Percentiles rank a stretch among this genome's conserved stretches.
phyloP scores from a whole-genome alignment of 64 coral and sea anemone species.

The Hydrozoanthus tunicans region DNA sequence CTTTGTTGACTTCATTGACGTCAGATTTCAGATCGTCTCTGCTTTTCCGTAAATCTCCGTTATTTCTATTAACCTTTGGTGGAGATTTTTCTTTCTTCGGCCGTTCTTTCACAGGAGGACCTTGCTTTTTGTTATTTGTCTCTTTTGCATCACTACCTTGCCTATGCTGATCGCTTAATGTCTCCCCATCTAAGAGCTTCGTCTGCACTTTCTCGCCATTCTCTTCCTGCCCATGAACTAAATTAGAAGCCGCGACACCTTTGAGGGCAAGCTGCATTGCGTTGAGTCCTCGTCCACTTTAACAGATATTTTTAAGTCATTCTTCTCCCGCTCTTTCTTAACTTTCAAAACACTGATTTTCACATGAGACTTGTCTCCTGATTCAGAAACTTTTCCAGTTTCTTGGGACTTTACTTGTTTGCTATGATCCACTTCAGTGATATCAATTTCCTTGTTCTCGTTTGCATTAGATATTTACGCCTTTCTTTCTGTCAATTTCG shows the following conservation, averaged over 20 bases:
- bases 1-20: slow-evolving; percentile 29
- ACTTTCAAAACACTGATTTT: slow-evolving; percentile 39
- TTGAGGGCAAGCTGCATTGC: background rate
- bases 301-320: slow-evolving; percentile 47
- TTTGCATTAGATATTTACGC: background rate
- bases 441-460: background rate
- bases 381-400: slow-evolving; percentile 11
- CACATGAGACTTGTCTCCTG: background rate
- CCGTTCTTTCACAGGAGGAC: slow-evolving; percentile 31
- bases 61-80: slow-evolving; percentile 16
- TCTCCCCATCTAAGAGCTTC: slow-evolving; percentile 8
- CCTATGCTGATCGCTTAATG: background rate
- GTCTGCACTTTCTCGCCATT: background rate
- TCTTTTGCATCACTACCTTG: background rate
- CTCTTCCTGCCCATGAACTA: background rate
- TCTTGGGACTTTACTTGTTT: background rate
- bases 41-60: slow-evolving; percentile 32
- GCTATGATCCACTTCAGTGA: background rate
- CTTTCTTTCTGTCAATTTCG: background rate
- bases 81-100: slow-evolving; percentile 24
- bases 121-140: slow-evolving; percentile 14
- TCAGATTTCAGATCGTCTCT: slow-evolving; percentile 14
- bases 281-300: slow-evolving; percentile 23
- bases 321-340: slow-evolving; percentile 1
- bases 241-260: background rate